phyloP scores from a whole-genome alignment of 1,140 invertebrate genomes.

The Bombus vancouverensis region DNA sequence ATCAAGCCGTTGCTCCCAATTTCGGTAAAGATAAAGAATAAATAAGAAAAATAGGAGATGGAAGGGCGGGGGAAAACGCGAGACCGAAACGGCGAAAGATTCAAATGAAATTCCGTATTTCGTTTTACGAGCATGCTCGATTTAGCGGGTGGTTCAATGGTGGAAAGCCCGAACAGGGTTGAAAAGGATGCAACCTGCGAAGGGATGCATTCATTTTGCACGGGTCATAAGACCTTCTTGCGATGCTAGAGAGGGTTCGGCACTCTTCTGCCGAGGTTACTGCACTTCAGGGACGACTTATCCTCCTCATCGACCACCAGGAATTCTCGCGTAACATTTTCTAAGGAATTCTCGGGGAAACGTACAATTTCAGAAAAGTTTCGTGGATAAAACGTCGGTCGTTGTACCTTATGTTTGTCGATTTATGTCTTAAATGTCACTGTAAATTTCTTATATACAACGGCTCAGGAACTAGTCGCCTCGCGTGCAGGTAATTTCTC shows the following conservation, averaged over 20 bases:
- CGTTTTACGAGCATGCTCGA: conserved; percentile 63
- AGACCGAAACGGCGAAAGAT: conserved; percentile 40
- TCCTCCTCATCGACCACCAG: conserved; percentile 68
- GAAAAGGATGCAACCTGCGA: conserved; percentile 53
- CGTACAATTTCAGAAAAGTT: conserved; percentile 46
- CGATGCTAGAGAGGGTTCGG: conserved; percentile 36
- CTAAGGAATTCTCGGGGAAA: conserved; percentile 41
- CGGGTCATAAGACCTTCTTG: conserved; percentile 75
- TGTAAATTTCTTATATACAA: background rate
- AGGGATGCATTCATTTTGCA: conserved; percentile 77
- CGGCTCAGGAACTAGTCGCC: background rate
- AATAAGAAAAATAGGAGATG: conserved; percentile 1
- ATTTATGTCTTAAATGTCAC: conserved; percentile 28
- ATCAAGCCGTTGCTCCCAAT: conserved; percentile 11
- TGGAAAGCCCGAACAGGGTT: background rate
- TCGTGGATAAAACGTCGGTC: conserved; percentile 36
- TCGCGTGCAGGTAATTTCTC: background rate
- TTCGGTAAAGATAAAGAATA: conserved; percentile 35
- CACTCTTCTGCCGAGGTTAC: conserved; percentile 75
- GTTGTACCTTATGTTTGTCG: conserved; percentile 10
- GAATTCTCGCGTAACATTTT: conserved; percentile 61
- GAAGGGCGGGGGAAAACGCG: background rate
- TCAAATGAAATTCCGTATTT: conserved; percentile 61
- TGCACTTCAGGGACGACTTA: conserved; percentile 80
- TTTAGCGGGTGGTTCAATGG: conserved; percentile 56